Evolutionary conservation across 1,140 invertebrate genomes (phyloP).

Genomic region (Psilanteris sp.): DNA sequence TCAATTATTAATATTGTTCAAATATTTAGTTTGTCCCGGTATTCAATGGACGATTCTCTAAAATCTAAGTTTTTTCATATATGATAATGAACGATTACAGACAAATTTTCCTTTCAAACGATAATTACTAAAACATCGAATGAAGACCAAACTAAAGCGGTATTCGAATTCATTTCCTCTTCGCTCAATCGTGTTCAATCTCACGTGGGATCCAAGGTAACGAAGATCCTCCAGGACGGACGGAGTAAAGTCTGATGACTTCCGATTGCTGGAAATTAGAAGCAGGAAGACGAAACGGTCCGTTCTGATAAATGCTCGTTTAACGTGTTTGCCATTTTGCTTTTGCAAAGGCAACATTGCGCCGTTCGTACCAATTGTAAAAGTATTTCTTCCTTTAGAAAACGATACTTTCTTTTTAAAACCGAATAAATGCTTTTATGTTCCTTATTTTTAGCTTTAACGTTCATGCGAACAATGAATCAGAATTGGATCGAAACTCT

Average conservation of each 20-base stretch:
- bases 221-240: conserved; percentile 34
- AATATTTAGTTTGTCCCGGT: too few relatives aligned
- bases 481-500: conserved; percentile 20
- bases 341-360: conserved; percentile 14
- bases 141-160: conserved; percentile 8
- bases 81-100: background rate
- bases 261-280: conserved; percentile 72
- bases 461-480: conserved; percentile 27
- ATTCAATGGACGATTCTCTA: too few relatives aligned
- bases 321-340: conserved; percentile 21
- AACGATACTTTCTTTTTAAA: conserved; percentile 21
- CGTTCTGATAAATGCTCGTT: conserved; percentile 39
- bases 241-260: conserved; percentile 65
- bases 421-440: conserved; percentile 25
- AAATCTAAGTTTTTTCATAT: too few relatives aligned
- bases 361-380: conserved; percentile 3
- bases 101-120: too few relatives aligned
- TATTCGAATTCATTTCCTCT: conserved; percentile 28
- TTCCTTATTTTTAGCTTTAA: conserved; percentile 26
- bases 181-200: conserved; percentile 21
- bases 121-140: background rate
- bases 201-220: conserved; percentile 16
- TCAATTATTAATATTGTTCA: too few relatives aligned
- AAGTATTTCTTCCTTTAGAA: conserved; percentile 29
- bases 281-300: conserved; percentile 46